These are phyloP conservation scores for Dasyornis broadbenti DNA, from an alignment of 2,113 vertebrate genomes.

Conservation along the genomic window DNA sequence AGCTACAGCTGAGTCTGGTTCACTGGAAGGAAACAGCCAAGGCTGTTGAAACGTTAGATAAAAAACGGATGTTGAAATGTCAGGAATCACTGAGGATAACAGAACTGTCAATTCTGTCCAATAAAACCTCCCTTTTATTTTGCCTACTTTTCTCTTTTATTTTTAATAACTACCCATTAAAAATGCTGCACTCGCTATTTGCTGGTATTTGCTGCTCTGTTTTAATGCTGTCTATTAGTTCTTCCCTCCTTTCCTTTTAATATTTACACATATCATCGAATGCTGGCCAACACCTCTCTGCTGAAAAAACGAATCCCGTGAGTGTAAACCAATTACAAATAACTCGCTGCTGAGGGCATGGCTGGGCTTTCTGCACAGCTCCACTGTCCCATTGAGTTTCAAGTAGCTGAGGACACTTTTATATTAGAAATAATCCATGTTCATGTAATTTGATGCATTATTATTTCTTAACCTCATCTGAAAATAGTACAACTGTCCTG, in stretches of 20 bases:
- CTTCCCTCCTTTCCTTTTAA: background rate
- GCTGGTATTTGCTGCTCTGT: background rate
- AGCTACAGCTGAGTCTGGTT: background rate
- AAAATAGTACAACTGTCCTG: background rate
- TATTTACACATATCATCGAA: conserved; percentile 41
- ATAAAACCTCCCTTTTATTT: conserved; percentile 18
- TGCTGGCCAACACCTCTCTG: background rate
- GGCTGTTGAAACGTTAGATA: background rate
- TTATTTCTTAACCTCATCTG: background rate
- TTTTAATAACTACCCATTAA: conserved; percentile 13
- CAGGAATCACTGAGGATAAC: background rate
- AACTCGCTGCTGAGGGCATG: background rate
- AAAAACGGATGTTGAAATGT: conserved; percentile 35
- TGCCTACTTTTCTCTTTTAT: background rate
- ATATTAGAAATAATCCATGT: background rate
- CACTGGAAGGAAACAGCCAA: background rate
- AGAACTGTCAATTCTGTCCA: background rate
- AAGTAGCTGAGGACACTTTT: background rate
- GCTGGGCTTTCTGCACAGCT: background rate
- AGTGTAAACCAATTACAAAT: background rate
- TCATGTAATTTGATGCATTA: background rate
- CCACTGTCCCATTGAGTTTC: background rate
- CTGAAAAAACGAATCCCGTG: background rate
- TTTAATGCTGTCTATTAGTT: background rate
- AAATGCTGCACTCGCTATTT: background rate